phyloP scores from a whole-genome alignment of 2,797 vertebrate genomes.

The Muraenolepis orangiensis region DNA sequence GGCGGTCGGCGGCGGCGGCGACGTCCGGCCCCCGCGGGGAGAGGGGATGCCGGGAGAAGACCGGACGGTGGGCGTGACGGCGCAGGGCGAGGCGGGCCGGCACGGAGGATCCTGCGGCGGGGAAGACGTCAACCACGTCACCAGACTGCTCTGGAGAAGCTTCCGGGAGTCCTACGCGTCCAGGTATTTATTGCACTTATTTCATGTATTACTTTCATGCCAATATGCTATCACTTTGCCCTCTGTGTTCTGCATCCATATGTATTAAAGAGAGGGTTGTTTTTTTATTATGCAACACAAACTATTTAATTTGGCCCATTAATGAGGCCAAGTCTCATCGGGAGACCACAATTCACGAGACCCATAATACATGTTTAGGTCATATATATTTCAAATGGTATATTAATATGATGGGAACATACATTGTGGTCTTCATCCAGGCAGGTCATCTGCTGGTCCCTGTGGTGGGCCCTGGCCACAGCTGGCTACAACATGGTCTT shows the following conservation, averaged over 20 bases:
- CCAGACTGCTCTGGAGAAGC: constrained; percentile 62
- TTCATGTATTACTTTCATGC: not conserved
- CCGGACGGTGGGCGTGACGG: constrained; percentile 16
- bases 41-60: constrained; percentile 19
- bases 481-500: constrained; percentile 72
- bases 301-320: not conserved
- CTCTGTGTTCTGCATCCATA: not conserved
- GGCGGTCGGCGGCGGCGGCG: constrained; percentile 25
- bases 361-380: not conserved
- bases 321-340: not conserved
- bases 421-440: constrained; percentile 38
- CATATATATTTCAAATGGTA: too few relatives aligned
- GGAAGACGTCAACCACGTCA: constrained; percentile 37
- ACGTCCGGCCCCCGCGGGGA: constrained; percentile 34
- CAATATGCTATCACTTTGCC: not conserved
- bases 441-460: constrained; percentile 70
- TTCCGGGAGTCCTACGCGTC: constrained; percentile 72
- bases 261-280: not conserved
- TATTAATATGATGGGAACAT: not conserved
- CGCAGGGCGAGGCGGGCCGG: constrained; percentile 21
- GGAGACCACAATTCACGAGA: too few relatives aligned
- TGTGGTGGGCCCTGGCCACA: constrained; percentile 76
- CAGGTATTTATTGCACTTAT: constrained; percentile 28
- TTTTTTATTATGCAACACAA: not conserved
- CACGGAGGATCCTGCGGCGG: constrained; percentile 47